Conservation (phyloP, 2,888 invertebrate species). For the Pammene fasciana region DNA sequence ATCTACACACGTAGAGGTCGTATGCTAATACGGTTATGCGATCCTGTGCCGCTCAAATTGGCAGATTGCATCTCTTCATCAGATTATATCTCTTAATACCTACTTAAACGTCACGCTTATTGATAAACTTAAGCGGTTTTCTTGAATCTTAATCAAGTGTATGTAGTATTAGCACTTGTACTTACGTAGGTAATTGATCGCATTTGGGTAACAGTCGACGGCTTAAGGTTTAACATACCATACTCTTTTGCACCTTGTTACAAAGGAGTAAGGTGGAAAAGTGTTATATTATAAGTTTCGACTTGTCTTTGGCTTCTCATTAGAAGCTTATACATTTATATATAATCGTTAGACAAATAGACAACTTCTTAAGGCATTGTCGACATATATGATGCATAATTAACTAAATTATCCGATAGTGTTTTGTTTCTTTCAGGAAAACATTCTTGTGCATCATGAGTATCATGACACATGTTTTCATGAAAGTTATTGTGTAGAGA, state of each 20-base stretch:
- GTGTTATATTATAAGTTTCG: no score
- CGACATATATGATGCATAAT: not conserved
- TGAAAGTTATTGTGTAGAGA: slow-evolving; percentile 29
- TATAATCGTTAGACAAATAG: not conserved
- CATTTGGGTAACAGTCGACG: not conserved
- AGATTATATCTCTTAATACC: slow-evolving; percentile 34
- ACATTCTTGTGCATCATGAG: slow-evolving; percentile 31
- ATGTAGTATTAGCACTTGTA: slow-evolving; percentile 15
- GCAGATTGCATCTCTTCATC: slow-evolving; percentile 35
- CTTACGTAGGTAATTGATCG: not conserved
- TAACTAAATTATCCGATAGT: slow-evolving; percentile 13
- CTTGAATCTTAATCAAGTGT: slow-evolving; percentile 22
- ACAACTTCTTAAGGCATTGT: not conserved
- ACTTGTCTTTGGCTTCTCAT: no score
- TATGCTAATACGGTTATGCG: slow-evolving; percentile 29
- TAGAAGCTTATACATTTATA: no score
- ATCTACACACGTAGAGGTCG: slow-evolving; percentile 30
- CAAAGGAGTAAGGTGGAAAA: no score
- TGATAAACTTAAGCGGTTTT: slow-evolving; percentile 15
- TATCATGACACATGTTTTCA: slow-evolving; percentile 29
- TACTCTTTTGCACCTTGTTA: no score
- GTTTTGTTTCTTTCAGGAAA: slow-evolving; percentile 33
- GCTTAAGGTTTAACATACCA: no score
- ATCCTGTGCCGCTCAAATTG: slow-evolving; percentile 22
- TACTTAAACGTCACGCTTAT: slow-evolving; percentile 34